Conservation (phyloP, 1,140 invertebrate genomes). For the Ceratina australensis region DNA sequence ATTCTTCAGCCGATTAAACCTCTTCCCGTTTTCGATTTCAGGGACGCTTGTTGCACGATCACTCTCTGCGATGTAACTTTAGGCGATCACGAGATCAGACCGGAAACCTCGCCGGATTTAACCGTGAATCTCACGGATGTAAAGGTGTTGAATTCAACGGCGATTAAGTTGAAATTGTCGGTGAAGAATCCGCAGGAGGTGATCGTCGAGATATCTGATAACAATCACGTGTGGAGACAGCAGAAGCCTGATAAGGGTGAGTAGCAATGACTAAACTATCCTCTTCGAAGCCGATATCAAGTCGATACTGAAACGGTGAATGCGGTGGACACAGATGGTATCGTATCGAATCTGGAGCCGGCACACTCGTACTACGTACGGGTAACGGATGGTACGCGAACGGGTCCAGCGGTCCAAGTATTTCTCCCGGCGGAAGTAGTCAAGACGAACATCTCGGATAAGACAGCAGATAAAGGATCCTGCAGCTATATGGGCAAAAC, state of each 20-base stretch:
- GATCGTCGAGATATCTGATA: constrained; percentile 73
- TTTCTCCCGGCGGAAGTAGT: constrained; percentile 72
- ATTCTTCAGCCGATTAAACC: neutral
- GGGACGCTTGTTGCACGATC: constrained; percentile 90
- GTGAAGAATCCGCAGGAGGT: constrained; percentile 68
- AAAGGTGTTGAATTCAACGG: constrained; percentile 75
- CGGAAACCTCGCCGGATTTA: constrained; percentile 71
- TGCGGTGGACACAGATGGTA: constrained; percentile 65
- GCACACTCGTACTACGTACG: constrained; percentile 75
- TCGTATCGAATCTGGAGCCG: constrained; percentile 73
- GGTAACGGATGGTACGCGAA: constrained; percentile 67
- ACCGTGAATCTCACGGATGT: constrained; percentile 73
- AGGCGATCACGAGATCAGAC: constrained; percentile 84
- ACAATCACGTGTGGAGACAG: constrained; percentile 76
- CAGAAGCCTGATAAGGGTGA: constrained; percentile 71
- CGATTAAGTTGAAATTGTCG: constrained; percentile 72
- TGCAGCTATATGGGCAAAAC: constrained; percentile 82
- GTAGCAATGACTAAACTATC: neutral
- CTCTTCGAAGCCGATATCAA: no score
- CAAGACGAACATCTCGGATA: constrained; percentile 73
- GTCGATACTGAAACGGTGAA: no score
- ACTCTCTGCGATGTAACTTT: constrained; percentile 90
- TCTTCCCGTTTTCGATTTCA: constrained; percentile 49
- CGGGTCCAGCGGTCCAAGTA: constrained; percentile 70
- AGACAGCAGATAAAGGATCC: constrained; percentile 66